Base-by-base conservation (phyloP, 2,888 invertebrate genomes). In the Brachypalpus laphriformis region DNA sequence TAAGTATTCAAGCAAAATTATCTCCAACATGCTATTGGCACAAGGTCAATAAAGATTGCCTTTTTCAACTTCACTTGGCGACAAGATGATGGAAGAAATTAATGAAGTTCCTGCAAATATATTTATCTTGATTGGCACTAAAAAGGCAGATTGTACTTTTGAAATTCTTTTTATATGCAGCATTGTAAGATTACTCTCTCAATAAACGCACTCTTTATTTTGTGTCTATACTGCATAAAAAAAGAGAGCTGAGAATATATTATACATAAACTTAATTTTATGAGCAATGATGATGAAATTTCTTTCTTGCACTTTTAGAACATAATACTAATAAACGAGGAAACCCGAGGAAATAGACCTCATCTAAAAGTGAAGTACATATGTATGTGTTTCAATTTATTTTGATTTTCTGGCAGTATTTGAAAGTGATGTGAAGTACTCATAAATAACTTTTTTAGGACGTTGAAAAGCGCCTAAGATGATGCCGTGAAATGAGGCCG, bases 191-290 rank as follows among this genome's bases (percentile, higher is more conserved):
- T 49, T 49, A 22, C 22, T 49, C 18, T 18, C 47, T n/a, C 47
- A 49, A 22, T 49, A 49, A 49, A 49, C 22, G 47, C 20, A 11
- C 47, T 49, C 20, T 49, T 49, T 49, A 49, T 49, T 49, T 49
- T 49, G 47, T 49, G 47, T 49, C 22, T 49, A 11, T 49, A n/a
- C 22, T 49, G 47, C 47, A 49, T 49, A 49, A 49, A 49, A 22
- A 22, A 9, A 8, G 45, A 18, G 16, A 45, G 4, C 18, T 18
- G 18, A 16, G 18, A 18, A 45, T 45, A 18, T n/a, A n/a, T n/a
- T n/a, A n/a, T 45, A 20, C 45, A 18, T 45, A 49, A 49, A 11
- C 4, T 49, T 49, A 49, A 49, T 49, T 49, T 49, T 49, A 49
- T 49, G 47, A 22, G 11, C 47, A 49, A 49, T 49, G 20, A 49